Evolutionary conservation across 2,888 invertebrate species (phyloP).

Genomic region (Rhynchonema sp.): DNA sequence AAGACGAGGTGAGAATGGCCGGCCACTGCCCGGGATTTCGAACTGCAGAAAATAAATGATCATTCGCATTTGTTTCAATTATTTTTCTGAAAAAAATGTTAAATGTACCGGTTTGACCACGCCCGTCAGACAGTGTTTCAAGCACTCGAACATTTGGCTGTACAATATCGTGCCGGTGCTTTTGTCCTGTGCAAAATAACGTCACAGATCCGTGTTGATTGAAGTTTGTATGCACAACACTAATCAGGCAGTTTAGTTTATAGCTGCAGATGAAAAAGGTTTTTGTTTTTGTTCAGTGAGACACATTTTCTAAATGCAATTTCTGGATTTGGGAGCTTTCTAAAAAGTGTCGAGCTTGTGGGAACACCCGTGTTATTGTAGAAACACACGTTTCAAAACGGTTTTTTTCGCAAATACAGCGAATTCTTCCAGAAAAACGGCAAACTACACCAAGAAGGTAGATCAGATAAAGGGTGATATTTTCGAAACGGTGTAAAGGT

Average conservation of each 20-base stretch:
- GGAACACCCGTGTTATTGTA: neutral
- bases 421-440: neutral
- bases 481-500: no score
- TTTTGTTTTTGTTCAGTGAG: no score
- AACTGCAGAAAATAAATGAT: neutral
- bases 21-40: neutral
- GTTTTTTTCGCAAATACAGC: neutral
- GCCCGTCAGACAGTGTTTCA: slow-evolving; percentile 27
- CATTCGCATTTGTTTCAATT: neutral
- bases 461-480: neutral
- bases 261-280: no score
- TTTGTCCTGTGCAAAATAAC: slow-evolving; percentile 24
- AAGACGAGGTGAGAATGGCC: slow-evolving; percentile 44
- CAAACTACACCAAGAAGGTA: neutral
- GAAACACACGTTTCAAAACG: neutral
- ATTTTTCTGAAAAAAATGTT: neutral
- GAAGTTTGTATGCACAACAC: no score
- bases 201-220: no score
- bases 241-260: no score
- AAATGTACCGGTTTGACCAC: slow-evolving; percentile 27
- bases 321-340: no score
- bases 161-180: slow-evolving; percentile 27
- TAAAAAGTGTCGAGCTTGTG: no score
- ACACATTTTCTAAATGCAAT: neutral
- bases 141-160: slow-evolving; percentile 26